These are phyloP conservation scores for Oxytorus armatus DNA, from an alignment of 2,888 invertebrate species.

Conservation along the genomic window DNA sequence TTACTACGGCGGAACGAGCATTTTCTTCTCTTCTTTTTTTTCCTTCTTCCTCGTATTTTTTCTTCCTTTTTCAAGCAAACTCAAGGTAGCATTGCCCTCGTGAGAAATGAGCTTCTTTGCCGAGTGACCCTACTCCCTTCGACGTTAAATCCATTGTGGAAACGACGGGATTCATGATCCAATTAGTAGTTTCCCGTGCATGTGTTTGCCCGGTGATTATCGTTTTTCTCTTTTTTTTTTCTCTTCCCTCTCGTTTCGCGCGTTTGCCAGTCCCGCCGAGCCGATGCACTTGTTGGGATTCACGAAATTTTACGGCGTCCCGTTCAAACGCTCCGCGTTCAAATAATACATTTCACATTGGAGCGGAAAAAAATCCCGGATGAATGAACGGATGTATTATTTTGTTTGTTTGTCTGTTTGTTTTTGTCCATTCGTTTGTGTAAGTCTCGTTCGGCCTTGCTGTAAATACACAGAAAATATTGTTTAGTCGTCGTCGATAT, in stretches of 20 bases:
- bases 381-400: too few species aligned
- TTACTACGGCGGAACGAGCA: too few species aligned
- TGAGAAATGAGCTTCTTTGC: conserved; percentile 48
- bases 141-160: conserved; percentile 15
- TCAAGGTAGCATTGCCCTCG: conserved; percentile 62
- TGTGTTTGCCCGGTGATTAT: conserved; percentile 22
- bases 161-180: conserved; percentile 30
- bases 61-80: neutral
- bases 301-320: conserved; percentile 1
- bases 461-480: too few species aligned
- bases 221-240: conserved; percentile 7
- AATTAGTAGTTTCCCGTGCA: too few species aligned
- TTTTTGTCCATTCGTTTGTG: too few species aligned
- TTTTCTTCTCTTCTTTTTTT: neutral
- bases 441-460: too few species aligned
- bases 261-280: neutral
- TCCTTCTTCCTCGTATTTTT: conserved; percentile 14
- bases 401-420: too few species aligned
- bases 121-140: neutral
- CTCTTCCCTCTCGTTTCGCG: neutral
- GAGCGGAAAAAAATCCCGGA: too few species aligned
- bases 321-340: neutral
- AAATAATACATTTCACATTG: too few species aligned
- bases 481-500: too few species aligned
- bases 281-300: conserved; percentile 58